Conservation (phyloP, 2,888 invertebrate genomes). For the Mythimna albipuncta region DNA sequence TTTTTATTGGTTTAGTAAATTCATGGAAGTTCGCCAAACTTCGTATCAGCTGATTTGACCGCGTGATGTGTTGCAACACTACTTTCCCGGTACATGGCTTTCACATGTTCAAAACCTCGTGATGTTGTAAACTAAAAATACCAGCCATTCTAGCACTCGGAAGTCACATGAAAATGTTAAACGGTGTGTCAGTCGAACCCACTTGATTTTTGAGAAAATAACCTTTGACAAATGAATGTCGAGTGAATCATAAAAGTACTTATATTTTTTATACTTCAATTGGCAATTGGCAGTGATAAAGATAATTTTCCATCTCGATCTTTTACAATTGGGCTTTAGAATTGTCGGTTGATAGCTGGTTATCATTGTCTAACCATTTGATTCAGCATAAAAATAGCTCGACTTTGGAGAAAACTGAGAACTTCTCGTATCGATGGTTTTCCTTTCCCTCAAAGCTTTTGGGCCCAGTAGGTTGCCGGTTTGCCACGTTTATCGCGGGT, state of each 20-base stretch:
- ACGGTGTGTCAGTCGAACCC: conserved; percentile 25
- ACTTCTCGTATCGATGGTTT: not conserved
- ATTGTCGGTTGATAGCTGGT: not conserved
- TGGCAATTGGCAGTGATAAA: conserved; percentile 11
- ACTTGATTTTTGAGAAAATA: conserved; percentile 18
- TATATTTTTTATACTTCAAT: conserved; percentile 1
- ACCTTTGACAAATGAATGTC: conserved; percentile 9
- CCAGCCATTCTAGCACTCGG: conserved; percentile 9
- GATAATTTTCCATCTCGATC: not conserved
- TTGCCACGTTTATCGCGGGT: too few species aligned
- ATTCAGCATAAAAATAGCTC: not conserved
- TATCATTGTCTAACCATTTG: not conserved
- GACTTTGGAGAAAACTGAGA: conserved; percentile 18
- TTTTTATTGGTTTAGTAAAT: conserved; percentile 56
- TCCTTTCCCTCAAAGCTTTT: too few species aligned
- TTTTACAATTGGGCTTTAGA: not conserved
- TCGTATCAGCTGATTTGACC: conserved; percentile 77
- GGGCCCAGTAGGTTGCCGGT: too few species aligned
- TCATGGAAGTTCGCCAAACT: conserved; percentile 78
- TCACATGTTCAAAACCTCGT: conserved; percentile 43
- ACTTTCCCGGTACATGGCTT: conserved; percentile 36
- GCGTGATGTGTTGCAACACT: conserved; percentile 72
- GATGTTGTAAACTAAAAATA: conserved; percentile 56
- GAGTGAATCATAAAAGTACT: conserved; percentile 23
- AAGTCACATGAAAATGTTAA: conserved; percentile 48